Conservation (phyloP, 2,888 invertebrate species). For the Gymnosoma rotundatum region DNA sequence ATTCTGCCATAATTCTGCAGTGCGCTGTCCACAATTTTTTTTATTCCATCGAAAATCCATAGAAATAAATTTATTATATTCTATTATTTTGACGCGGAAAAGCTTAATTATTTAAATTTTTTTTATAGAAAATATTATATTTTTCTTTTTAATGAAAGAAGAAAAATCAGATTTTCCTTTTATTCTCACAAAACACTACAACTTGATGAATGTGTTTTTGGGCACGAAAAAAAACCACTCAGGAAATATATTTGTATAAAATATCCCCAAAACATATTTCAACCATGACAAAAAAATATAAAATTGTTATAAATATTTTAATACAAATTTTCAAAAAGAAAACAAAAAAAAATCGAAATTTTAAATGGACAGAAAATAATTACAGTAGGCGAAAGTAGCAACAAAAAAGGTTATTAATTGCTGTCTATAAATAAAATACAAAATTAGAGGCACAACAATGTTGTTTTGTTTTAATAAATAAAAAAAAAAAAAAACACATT, state of each 20-base stretch:
- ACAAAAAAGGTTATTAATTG: slow-evolving; percentile 59
- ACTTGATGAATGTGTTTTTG: slow-evolving; percentile 79
- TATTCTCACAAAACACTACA: slow-evolving; percentile 31
- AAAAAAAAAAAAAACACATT: slow-evolving; percentile 17
- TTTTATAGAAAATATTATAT: slow-evolving; percentile 11
- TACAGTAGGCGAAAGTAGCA: slow-evolving; percentile 43
- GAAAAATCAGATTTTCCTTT: slow-evolving; percentile 1
- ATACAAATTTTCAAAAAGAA: slow-evolving; percentile 5
- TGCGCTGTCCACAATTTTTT: neutral
- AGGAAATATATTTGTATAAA: slow-evolving; percentile 72
- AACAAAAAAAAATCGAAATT: slow-evolving; percentile 37
- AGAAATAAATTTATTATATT: slow-evolving; percentile 56
- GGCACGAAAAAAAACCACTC: slow-evolving; percentile 17
- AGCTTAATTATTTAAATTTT: slow-evolving; percentile 34
- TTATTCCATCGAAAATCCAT: slow-evolving; percentile 35
- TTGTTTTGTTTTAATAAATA: too few species aligned
- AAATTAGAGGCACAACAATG: slow-evolving; percentile 13
- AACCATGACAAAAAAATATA: slow-evolving; percentile 34
- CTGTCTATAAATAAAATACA: slow-evolving; percentile 37
- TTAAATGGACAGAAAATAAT: slow-evolving; percentile 56
- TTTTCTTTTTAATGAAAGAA: neutral
- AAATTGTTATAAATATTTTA: slow-evolving; percentile 37
- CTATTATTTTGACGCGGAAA: slow-evolving; percentile 47
- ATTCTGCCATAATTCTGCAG: too few species aligned
- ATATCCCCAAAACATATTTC: slow-evolving; percentile 75